phyloP scores from a whole-genome alignment of 2,797 vertebrate species.

The Galago senegalensis region DNA sequence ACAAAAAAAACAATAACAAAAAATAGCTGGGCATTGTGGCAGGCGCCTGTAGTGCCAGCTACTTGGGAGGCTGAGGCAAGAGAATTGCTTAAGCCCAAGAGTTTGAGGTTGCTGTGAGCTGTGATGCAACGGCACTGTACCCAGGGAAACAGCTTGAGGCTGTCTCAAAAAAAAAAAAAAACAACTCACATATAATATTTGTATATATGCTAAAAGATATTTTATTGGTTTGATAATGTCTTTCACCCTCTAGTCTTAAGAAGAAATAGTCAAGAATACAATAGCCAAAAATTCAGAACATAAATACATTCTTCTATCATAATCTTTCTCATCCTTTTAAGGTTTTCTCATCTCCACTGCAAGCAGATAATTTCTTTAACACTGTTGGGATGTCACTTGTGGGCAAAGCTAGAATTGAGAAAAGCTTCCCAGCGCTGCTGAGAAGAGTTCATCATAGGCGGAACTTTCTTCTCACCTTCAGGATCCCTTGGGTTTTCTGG shows the following conservation, averaged over 20 bases:
- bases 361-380: not conserved
- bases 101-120: no score
- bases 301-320: constrained; percentile 37
- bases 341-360: not conserved
- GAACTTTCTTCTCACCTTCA: constrained; percentile 58
- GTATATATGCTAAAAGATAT: constrained; percentile 34
- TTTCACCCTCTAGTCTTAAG: constrained; percentile 39
- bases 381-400: not conserved
- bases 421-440: not conserved
- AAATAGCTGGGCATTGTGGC: no score
- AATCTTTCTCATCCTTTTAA: constrained; percentile 30
- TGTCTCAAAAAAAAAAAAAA: no score
- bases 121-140: no score
- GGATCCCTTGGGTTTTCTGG: constrained; percentile 63
- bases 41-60: no score
- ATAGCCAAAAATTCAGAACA: constrained; percentile 61
- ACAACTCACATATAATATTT: not conserved
- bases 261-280: constrained; percentile 50
- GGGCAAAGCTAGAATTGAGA: not conserved
- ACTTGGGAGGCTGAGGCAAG: no score
- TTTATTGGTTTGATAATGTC: constrained; percentile 57
- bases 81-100: no score
- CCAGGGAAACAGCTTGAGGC: no score
- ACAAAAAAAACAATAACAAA: no score
- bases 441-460: not conserved